Base-by-base conservation (phyloP, 2,797 vertebrate genomes). In the Allobates femoralis region DNA sequence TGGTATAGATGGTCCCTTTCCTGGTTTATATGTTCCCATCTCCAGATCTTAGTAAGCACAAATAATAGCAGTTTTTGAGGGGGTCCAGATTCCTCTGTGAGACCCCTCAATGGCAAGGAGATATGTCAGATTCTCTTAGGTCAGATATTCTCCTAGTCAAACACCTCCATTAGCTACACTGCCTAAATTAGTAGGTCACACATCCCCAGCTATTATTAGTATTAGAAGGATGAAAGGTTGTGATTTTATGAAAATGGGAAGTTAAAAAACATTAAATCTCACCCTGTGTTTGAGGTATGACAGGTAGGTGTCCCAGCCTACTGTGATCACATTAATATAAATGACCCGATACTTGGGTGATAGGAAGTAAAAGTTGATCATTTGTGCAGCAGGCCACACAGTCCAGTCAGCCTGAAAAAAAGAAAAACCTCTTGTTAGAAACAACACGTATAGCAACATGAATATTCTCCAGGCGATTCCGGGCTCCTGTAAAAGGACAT, bases 281-380 rank as follows among this genome's bases (percentile, higher is more conserved):
- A 98, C 97, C 90, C 96, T 93, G 93, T 98, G 95, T 89, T 98
- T 99, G 77, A 99, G 95, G 91, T 99, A 98, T 79, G 97, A 98
- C 28, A 99, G 95, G 91, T 98, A 99, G 0, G 95, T 96, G 91
- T 99, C 97, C 98, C 98, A 99, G 64, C 97, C 97, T 60, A 99
- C 90, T 0, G 97, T 99, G 75, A 99, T 32, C 2, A 95, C 93
- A 21, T 98, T 99, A 89, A 99, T 93, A 15, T 98, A 99, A n/a
- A 96, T 85, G 0, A 99, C 97, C 0, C 97, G 96, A 85, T 91
- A 97, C 23, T 94, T 92, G 3, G 97, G 93, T 0, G 97, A 93
- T 8, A 99, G 90, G 84, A 96, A 99, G 90, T 97, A 97, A 92
- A 99, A 99, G 81, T 99, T 99, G 28, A 99, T 77, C 90, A 97